Evolutionary conservation across 2,797 vertebrate genomes (phyloP).

Genomic region (Pangasius larnaudii): DNA sequence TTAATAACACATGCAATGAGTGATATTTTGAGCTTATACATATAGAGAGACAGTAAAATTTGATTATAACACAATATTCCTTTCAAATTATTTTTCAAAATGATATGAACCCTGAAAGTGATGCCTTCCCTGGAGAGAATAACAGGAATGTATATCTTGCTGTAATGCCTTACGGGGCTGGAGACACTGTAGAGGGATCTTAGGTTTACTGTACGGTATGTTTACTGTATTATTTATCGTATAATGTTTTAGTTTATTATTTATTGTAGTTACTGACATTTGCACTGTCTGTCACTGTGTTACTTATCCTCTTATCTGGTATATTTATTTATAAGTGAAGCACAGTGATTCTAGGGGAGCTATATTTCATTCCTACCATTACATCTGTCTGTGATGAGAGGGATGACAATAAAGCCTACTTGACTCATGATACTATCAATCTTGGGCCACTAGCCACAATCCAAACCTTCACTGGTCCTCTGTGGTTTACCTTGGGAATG

Average conservation of each 20-base stretch:
- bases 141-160: background rate
- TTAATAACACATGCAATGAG: background rate
- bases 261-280: background rate
- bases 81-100: background rate
- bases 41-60: background rate
- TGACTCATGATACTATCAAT: background rate
- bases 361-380: constrained; percentile 10
- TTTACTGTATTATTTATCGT: background rate
- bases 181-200: background rate
- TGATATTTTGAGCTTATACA: background rate
- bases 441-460: background rate
- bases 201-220: background rate
- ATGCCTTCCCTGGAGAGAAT: background rate
- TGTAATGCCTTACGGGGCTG: background rate
- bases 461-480: background rate
- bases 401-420: background rate
- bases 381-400: background rate
- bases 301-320: background rate
- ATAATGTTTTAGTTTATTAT: background rate
- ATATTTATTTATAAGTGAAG: background rate
- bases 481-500: background rate
- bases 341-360: background rate
- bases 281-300: background rate
- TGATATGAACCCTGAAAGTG: background rate
- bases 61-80: background rate